Evolutionary conservation across 2,888 invertebrate genomes (phyloP), one percentile per base, ranked within the genome.

Genomic region (Drosophila picticornis): DNA sequence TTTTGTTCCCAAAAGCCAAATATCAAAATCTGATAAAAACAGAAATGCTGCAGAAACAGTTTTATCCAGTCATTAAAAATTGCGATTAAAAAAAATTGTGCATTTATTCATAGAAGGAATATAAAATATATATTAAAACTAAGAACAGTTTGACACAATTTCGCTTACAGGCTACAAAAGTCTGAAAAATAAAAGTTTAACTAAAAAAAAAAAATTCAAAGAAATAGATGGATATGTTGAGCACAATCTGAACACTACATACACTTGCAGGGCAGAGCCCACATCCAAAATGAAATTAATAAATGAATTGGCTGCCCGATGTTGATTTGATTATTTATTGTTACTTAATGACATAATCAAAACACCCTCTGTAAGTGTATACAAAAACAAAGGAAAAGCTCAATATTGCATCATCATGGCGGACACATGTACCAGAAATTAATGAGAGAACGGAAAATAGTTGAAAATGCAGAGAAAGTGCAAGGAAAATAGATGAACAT

Each of bases 61-160:
- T 16, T 22, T 25, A 25, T 16, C 9, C 16, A 46, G 9, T 46
- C 16, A 46, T 25, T 16, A 46, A 46, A 46, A 25, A 46, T 46
- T 32, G 48, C 38, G 43, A 52, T 40, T 65, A 27, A 66, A 71
- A 72, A 88, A 74, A 85, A 74, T 80, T 61, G 55, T 80, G 66
- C 58, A 72, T 85, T 90, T 88, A 89, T 86, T 90, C 60, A 75
- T 68, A 81, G 63, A 83, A 72, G 75, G 73, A 74, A 78, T 72
- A 78, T 16, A 29, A 74, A 61, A 52, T 31, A 43, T 57, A 79
- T 71, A 60, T 76, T 82, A 74, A 51, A 76, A 75, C 89, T 90
- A 89, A 72, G 72, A 81, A 84, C 67, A 80, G 75, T 87, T 88
- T 74, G 81, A 85, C 81, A 78, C 66, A 90, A 74, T 89, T 83